Percentiles rank a stretch among this genome's conserved stretches.
Conservation (phyloP, 2,797 vertebrate genomes). For the Echiichthys vipera region DNA sequence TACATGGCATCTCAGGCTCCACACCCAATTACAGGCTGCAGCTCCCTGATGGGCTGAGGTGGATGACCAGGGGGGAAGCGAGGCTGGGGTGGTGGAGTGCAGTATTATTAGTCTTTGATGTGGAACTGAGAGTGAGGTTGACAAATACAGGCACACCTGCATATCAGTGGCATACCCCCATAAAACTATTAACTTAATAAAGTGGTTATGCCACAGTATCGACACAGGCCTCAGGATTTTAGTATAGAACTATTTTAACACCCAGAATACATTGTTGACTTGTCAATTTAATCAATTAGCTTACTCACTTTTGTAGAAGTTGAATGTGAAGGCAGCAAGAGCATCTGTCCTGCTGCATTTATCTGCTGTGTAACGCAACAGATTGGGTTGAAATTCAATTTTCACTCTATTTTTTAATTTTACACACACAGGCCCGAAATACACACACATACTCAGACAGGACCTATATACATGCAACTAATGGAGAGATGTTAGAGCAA, state of each 20-base stretch:
- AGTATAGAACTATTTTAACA: slow-evolving; percentile 1
- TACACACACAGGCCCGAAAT: too few relatives aligned
- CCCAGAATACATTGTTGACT: slow-evolving; percentile 23
- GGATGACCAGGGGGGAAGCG: slow-evolving; percentile 30
- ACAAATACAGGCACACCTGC: slow-evolving; percentile 25
- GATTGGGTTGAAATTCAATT: slow-evolving; percentile 10
- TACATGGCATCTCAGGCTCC: slow-evolving; percentile 71
- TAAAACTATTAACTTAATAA: slow-evolving; percentile 51
- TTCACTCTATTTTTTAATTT: too few relatives aligned
- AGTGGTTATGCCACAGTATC: slow-evolving; percentile 38
- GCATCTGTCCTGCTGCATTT: slow-evolving; percentile 28
- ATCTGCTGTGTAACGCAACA: slow-evolving; percentile 25
- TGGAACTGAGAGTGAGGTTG: slow-evolving; percentile 44
- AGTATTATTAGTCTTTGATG: slow-evolving; percentile 70
- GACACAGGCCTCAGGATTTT: slow-evolving; percentile 31
- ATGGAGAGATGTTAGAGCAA: too few relatives aligned
- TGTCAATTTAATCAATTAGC: slow-evolving; percentile 44
- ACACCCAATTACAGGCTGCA: slow-evolving; percentile 75
- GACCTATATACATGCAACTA: too few relatives aligned
- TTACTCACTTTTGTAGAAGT: not conserved
- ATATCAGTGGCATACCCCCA: slow-evolving; percentile 15
- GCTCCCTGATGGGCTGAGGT: slow-evolving; percentile 61
- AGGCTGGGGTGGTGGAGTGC: not conserved
- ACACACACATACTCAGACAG: too few relatives aligned
- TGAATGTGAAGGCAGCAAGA: slow-evolving; percentile 7